Conservation (phyloP, 2,113 vertebrate species). For the Heterotilapia buettikoferi region DNA sequence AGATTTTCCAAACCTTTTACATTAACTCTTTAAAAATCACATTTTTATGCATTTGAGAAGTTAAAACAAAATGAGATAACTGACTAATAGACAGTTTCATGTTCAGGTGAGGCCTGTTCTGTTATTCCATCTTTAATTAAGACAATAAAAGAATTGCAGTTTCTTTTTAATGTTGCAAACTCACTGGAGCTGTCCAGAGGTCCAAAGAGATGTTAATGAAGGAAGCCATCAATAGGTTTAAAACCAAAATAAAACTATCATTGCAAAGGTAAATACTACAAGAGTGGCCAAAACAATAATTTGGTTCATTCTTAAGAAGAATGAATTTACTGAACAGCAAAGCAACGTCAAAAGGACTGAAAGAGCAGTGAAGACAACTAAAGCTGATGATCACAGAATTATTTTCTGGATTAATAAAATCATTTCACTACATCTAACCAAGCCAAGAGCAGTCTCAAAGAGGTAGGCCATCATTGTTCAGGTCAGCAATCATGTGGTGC, state of each 20-base stretch:
- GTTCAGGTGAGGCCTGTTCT: background rate
- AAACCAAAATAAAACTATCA: background rate
- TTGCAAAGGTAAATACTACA: background rate
- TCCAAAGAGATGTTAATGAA: background rate
- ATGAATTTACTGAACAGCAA: background rate
- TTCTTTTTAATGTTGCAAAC: background rate
- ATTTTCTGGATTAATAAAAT: background rate
- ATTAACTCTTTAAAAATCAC: background rate
- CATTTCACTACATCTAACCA: background rate
- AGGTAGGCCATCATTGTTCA: background rate
- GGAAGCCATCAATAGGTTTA: background rate
- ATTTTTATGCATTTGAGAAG: background rate
- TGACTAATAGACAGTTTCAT: background rate
- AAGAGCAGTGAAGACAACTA: background rate
- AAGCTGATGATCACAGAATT: background rate
- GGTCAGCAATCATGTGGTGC: background rate
- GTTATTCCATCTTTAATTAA: background rate
- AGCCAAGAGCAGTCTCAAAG: background rate
- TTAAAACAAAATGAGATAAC: background rate
- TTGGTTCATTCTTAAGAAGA: background rate
- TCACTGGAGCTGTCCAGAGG: background rate
- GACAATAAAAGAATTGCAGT: background rate
- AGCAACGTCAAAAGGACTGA: background rate
- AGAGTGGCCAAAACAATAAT: background rate
- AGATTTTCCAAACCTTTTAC: background rate